A percentile compares a stretch with the other conserved stretches of the same genome.
Evolutionary conservation across 2,888 invertebrate species (phyloP).

Genomic region (Cryptocephalus moraei): DNA sequence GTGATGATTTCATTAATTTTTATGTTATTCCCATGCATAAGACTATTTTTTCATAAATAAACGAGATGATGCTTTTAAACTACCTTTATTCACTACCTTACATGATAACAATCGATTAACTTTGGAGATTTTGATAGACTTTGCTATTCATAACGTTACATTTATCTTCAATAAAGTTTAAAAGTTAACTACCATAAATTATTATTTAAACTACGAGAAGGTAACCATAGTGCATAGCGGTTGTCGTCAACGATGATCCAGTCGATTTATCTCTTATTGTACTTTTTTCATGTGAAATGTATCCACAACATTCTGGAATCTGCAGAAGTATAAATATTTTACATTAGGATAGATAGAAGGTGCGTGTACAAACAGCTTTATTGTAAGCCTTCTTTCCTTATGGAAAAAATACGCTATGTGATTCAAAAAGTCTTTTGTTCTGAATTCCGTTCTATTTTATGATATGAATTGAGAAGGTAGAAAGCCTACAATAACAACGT

Average conservation of each 20-base stretch:
- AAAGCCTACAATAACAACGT: too few species aligned
- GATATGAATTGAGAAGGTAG: too few species aligned
- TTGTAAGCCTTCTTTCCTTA: too few species aligned
- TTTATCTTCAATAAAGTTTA: slow-evolving; percentile 2
- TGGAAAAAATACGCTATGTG: too few species aligned
- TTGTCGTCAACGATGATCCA: slow-evolving; percentile 6
- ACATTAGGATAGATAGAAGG: too few species aligned
- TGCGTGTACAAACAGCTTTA: too few species aligned
- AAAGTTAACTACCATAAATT: slow-evolving; percentile 3
- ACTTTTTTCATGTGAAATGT: slow-evolving; percentile 1
- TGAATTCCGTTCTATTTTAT: too few species aligned
- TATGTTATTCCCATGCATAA: not conserved
- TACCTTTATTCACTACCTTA: slow-evolving; percentile 2
- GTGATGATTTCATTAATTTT: not conserved
- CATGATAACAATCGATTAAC: slow-evolving; percentile 1
- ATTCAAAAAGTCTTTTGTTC: too few species aligned
- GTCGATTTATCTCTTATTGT: not conserved
- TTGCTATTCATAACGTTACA: slow-evolving; percentile 5
- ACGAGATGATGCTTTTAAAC: not conserved
- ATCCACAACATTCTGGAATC: slow-evolving; percentile 3
- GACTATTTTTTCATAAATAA: not conserved
- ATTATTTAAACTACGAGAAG: slow-evolving; percentile 8
- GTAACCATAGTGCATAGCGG: slow-evolving; percentile 11
- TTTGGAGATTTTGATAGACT: slow-evolving; percentile 11
- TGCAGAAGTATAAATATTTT: not conserved